Percentiles rank a stretch among this genome's conserved stretches.
These are phyloP conservation scores for Elmis aenea DNA, from an alignment of 2,888 invertebrate genomes.

Conservation along the genomic window DNA sequence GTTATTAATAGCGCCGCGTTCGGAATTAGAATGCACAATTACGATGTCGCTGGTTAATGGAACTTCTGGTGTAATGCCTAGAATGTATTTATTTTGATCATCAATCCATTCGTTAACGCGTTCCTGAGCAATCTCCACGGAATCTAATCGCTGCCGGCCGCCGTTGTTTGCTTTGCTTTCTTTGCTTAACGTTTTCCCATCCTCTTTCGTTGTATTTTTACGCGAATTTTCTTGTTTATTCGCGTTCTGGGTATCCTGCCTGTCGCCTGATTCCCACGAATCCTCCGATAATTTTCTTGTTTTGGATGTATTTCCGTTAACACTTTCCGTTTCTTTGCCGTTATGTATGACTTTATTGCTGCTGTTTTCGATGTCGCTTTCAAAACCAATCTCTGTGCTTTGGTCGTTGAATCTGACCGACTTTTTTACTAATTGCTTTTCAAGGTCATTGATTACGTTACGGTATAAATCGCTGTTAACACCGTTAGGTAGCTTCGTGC, in stretches of 20 bases:
- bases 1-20: constrained; percentile 6
- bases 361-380: constrained; percentile 9
- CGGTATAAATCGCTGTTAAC: constrained; percentile 26
- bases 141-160: too few relatives aligned
- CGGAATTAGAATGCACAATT: too few relatives aligned
- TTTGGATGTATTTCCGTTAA: background rate
- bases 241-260: too few relatives aligned
- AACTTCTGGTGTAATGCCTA: constrained; percentile 8
- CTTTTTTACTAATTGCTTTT: constrained; percentile 38
- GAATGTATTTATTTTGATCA: constrained; percentile 40
- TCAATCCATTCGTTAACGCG: constrained; percentile 42
- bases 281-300: constrained; percentile 1
- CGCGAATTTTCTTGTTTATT: too few relatives aligned
- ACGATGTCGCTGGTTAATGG: constrained; percentile 4
- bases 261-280: background rate
- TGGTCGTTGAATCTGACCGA: constrained; percentile 41
- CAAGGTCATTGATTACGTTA: constrained; percentile 34
- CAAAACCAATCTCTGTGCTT: constrained; percentile 31
- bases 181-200: too few relatives aligned
- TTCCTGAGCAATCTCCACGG: too few relatives aligned
- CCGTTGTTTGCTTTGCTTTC: too few relatives aligned
- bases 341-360: constrained; percentile 13
- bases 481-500: constrained; percentile 31
- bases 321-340: constrained; percentile 10
- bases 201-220: constrained; percentile 1